These are phyloP conservation scores for Scaptomyza flava DNA, from an alignment of 2,888 invertebrate genomes.

Conservation along the genomic window DNA sequence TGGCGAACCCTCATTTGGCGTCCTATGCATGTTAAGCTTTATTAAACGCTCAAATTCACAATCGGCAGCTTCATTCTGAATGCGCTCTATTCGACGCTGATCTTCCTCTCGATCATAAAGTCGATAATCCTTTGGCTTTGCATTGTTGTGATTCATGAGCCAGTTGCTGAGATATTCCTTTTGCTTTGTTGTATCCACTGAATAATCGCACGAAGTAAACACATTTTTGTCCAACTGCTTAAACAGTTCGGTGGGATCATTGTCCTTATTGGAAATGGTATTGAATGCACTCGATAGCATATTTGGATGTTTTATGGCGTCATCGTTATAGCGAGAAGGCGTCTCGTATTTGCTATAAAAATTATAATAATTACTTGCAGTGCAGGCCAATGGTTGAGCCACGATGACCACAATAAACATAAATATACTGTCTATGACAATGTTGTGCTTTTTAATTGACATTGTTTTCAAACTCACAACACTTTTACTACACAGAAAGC, in stretches of 20 bases:
- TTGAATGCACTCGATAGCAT: too few relatives aligned
- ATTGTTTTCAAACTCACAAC: slow-evolving; percentile 51
- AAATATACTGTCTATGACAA: slow-evolving; percentile 29
- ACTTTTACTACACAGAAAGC: slow-evolving; percentile 11
- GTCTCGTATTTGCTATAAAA: slow-evolving; percentile 2
- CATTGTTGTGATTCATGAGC: not conserved
- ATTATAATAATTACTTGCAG: not conserved
- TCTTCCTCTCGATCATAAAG: slow-evolving; percentile 1
- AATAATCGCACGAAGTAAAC: not conserved
- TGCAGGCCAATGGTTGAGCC: slow-evolving; percentile 10
- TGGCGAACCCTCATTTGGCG: not conserved
- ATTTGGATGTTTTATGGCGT: too few relatives aligned
- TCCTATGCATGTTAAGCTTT: slow-evolving; percentile 8
- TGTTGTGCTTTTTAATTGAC: slow-evolving; percentile 45
- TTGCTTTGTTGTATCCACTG: not conserved
- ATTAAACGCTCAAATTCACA: slow-evolving; percentile 31
- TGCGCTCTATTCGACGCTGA: slow-evolving; percentile 12
- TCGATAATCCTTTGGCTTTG: not conserved
- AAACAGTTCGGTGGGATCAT: slow-evolving; percentile 22
- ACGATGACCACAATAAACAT: slow-evolving; percentile 27
- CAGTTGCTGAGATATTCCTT: not conserved
- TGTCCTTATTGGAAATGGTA: not conserved
- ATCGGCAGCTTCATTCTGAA: slow-evolving; percentile 36
- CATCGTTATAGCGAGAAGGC: not conserved
- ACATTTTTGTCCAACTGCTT: slow-evolving; percentile 24